Base-by-base conservation (phyloP, 2,888 invertebrate genomes). In the Lamproptera curius region DNA sequence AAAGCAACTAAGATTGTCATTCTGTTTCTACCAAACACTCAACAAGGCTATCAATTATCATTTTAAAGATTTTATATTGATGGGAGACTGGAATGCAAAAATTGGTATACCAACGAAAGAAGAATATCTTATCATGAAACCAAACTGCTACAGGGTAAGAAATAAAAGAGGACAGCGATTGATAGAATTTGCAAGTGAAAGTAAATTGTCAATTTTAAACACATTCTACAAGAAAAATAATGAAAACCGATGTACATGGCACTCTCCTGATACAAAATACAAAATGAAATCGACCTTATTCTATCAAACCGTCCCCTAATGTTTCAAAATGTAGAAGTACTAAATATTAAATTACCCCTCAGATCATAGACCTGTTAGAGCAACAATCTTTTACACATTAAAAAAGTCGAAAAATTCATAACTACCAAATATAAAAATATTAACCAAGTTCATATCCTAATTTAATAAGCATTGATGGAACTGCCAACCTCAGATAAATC, bases 211-310 rank as follows among this genome's bases (percentile, higher is more conserved):
- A 0, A 53, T 55, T 1, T 20, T 53, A 1, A 52, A 55, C 9
- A 53, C 55, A 10, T 46, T 26, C 31, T 57, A 36, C 16, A 52
- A 54, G 31, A 55, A 55, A 36, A 55, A 53, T 6, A 1, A 1
- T 1, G 53, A 39, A 10, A 13, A 20, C 2, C 55, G 26, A 44
- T 56, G 54, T 51, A 58, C 54, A 0, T 56, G 55, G 56, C 11
- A 10, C 6, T 53, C 54, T 1, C 56, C 58, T 4, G 31, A 55
- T 28, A 39, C 36, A 8, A 23, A 46, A 23, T 9, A 38, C 11
- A 54, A 53, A 58, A 57, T 11, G 56, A 58, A 46, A 58, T 60
- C 2, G 55, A 58, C 28, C 53, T 17, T 16, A 42, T 59, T 1
- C 16, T 59, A 13, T 51, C 57, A 34, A 59, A 57, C 16, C 26